Conservation (phyloP, 2,888 invertebrate genomes). For the Apodemia zela region DNA sequence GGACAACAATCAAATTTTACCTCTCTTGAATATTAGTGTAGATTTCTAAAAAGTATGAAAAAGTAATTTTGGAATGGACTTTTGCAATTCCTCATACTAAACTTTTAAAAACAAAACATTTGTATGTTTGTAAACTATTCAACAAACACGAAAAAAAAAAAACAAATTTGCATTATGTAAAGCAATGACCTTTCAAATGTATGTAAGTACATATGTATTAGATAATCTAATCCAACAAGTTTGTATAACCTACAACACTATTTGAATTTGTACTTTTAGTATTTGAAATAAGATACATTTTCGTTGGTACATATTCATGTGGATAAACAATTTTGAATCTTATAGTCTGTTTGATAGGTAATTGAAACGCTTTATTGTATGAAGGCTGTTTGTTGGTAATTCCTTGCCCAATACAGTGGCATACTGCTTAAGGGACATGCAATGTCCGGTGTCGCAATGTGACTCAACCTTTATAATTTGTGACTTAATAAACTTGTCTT, state of each 20-base stretch:
- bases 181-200: slow-evolving; percentile 9
- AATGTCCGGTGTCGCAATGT: slow-evolving; percentile 29
- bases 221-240: slow-evolving; percentile 4
- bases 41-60: too few species aligned
- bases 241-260: background rate
- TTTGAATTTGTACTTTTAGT: background rate
- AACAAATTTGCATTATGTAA: slow-evolving; percentile 8
- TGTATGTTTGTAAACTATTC: too few species aligned
- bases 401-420: slow-evolving; percentile 26
- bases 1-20: too few species aligned
- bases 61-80: too few species aligned
- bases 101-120: too few species aligned
- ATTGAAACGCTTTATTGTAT: slow-evolving; percentile 17
- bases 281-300: background rate
- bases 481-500: slow-evolving; percentile 2
- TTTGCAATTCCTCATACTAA: too few species aligned
- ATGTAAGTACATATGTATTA: slow-evolving; percentile 3
- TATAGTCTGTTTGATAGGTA: slow-evolving; percentile 13
- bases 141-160: background rate
- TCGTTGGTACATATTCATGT: background rate
- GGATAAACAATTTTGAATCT: slow-evolving; percentile 13
- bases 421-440: slow-evolving; percentile 25
- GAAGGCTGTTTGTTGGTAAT: slow-evolving; percentile 22
- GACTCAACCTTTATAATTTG: slow-evolving; percentile 21
- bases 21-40: too few species aligned